Evolutionary conservation across 2,113 vertebrate genomes (phyloP).

Genomic region (Anoplopoma fimbria): DNA sequence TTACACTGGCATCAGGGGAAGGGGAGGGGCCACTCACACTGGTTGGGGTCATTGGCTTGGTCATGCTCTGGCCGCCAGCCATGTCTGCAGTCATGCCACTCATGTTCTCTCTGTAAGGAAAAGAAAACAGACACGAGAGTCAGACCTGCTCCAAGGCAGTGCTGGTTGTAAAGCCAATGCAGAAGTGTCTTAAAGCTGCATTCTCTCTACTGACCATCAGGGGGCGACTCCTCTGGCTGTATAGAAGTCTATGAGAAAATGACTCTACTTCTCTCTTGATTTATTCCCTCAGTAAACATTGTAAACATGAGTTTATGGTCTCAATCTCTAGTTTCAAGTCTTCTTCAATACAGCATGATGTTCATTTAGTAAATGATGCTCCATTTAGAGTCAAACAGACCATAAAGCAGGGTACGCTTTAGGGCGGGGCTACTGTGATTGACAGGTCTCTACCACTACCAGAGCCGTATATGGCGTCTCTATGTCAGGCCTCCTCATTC

Average conservation of each 20-base stretch:
- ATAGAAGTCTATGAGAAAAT: not conserved
- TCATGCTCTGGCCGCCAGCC: slow-evolving; percentile 84
- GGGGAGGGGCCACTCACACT: slow-evolving; percentile 79
- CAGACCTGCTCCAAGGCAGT: not conserved
- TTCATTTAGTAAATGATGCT: too few species aligned
- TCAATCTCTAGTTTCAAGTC: not conserved
- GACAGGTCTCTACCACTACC: not conserved
- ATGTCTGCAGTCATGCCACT: slow-evolving; percentile 89
- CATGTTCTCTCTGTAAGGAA: slow-evolving; percentile 88
- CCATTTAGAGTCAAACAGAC: too few species aligned
- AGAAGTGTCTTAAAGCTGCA: not conserved
- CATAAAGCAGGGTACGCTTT: not conserved
- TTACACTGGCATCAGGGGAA: slow-evolving; percentile 86
- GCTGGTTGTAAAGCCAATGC: not conserved
- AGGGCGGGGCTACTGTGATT: not conserved
- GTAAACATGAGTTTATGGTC: not conserved
- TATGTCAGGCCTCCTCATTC: too few species aligned
- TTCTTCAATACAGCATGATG: not conserved
- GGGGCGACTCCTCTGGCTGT: not conserved
- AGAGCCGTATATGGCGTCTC: not conserved
- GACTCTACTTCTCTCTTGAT: not conserved
- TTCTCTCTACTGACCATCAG: not conserved
- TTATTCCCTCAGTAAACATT: not conserved
- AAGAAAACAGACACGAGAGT: not conserved
- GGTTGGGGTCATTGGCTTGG: slow-evolving; percentile 89